Base-by-base conservation (phyloP, 2,888 invertebrate species). In the Salticus scenicus region DNA sequence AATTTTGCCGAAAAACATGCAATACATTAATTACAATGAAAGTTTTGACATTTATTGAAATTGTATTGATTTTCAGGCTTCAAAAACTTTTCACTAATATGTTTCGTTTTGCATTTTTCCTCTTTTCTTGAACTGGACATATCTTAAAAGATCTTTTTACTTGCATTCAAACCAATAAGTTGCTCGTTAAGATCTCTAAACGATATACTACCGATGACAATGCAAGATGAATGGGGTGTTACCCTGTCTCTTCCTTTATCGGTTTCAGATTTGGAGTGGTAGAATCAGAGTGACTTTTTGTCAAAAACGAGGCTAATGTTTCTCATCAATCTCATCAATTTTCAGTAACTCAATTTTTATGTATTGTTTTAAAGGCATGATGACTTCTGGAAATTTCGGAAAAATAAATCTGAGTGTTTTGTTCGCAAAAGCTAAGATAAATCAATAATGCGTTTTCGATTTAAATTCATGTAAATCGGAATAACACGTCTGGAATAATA, bases 191-290 rank as follows among this genome's bases (percentile, higher is more conserved):
- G 27, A 41, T 33, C 70, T 28, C 27, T 20, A 51, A 33, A 10
- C 24, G 51, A 67, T 24, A 64, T 14, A 47, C 30, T 28, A 0
- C 41, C 14, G 24, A 51, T 33, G 76, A 67, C 76, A 67, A n/a
- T 31, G 30, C 10, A 51, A 47, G 67, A 76, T 76, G 67, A 51
- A 76, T 76, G 67, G 31, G 47, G 47, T 27, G n/a, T 28, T 28
- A 24, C 47, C 42, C 28, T 41, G 28, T 70, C 37, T 27, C 37
- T 64, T 14, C 31, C 28, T 76, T 42, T 76, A 76, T 76, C 27
- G 76, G 76, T 76, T 76, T 76, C 67, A 51, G 51, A 76, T 76
- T 67, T 76, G 67, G 72, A 37, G 67, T 37, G 57, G 57, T 57
- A 12, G 24, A 5, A 57, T 24, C 57, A 5, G 57, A 24, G 24